phyloP scores from a whole-genome alignment of 2,797 vertebrate genomes.

The Silurus aristotelis region DNA sequence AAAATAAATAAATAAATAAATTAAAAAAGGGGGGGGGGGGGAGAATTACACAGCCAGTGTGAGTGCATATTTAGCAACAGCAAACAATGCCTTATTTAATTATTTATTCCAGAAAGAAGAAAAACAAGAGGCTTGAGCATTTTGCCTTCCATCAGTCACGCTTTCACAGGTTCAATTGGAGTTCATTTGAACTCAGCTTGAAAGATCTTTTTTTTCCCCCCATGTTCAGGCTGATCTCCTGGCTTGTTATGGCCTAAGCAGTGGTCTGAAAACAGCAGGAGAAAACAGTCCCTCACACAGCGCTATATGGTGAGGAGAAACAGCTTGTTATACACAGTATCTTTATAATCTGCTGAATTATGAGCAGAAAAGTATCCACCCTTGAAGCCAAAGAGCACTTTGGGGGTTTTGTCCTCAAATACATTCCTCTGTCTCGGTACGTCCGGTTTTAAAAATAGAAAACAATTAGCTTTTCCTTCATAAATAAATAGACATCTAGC shows the following conservation, averaged over 20 bases:
- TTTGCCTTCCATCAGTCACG: conserved; percentile 3
- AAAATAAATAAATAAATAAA: too few species aligned
- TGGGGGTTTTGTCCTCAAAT: neutral
- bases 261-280: neutral
- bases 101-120: conserved; percentile 15
- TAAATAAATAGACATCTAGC: neutral
- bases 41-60: too few species aligned
- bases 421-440: neutral
- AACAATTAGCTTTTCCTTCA: neutral
- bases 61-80: conserved; percentile 5
- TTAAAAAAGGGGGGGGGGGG: too few species aligned
- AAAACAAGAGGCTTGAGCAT: neutral
- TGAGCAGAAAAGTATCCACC: neutral
- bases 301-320: neutral
- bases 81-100: neutral
- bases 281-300: neutral
- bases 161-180: conserved; percentile 13
- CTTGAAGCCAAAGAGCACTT: neutral
- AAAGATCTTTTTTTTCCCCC: neutral
- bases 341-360: neutral
- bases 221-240: neutral
- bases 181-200: conserved; percentile 1
- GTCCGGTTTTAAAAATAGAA: neutral
- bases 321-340: neutral
- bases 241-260: neutral